phyloP scores from a whole-genome alignment of 2,888 invertebrate species.

The Pantelozetes paolii region DNA sequence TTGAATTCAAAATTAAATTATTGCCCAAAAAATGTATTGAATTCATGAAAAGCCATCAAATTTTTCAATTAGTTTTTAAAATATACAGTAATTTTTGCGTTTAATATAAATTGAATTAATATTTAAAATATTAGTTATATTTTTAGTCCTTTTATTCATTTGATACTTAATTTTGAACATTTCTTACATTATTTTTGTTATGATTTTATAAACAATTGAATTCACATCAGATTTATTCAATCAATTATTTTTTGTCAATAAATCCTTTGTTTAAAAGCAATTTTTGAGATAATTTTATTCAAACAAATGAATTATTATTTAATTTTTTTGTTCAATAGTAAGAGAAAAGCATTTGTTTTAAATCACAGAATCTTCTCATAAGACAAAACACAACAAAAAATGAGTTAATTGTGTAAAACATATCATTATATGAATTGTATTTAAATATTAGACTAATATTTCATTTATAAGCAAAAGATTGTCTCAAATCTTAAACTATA shows the following conservation, averaged over 20 bases:
- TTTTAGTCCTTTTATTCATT: too few relatives aligned
- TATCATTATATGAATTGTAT: slow-evolving; percentile 11
- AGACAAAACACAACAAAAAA: not conserved
- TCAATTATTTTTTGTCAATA: not conserved
- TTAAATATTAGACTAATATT: not conserved
- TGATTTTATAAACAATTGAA: too few relatives aligned
- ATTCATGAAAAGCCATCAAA: too few relatives aligned
- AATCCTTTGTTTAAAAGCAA: not conserved
- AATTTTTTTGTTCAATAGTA: not conserved
- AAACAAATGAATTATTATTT: not conserved
- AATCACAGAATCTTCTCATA: not conserved
- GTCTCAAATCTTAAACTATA: not conserved
- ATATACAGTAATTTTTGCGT: not conserved
- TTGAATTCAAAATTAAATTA: too few relatives aligned
- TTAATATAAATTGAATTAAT: not conserved
- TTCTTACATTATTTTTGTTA: not conserved
- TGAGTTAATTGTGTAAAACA: slow-evolving; percentile 5
- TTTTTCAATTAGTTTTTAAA: not conserved
- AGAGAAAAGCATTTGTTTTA: too few relatives aligned
- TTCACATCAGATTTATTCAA: too few relatives aligned
- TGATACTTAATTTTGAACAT: not conserved
- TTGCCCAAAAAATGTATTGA: too few relatives aligned
- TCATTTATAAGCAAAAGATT: not conserved
- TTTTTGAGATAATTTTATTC: not conserved
- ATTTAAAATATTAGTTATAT: too few relatives aligned